Conservation (phyloP, 2,113 vertebrate genomes). For the Mus spicilegus region DNA sequence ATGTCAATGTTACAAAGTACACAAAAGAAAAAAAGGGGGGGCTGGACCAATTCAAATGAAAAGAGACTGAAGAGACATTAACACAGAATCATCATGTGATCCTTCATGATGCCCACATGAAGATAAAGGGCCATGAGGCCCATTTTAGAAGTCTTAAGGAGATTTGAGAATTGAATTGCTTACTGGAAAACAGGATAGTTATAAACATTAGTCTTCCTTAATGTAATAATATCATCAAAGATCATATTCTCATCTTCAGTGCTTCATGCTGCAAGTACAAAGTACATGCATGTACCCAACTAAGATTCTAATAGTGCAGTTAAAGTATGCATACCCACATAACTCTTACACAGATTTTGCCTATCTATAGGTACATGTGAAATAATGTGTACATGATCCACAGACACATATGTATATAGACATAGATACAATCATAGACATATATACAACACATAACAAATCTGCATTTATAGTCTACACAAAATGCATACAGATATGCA, state of each 20-base stretch:
- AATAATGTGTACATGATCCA: not conserved
- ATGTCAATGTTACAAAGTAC: not conserved
- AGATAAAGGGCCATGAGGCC: not conserved
- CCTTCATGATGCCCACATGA: not conserved
- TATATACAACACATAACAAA: too few relatives aligned
- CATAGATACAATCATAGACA: not conserved
- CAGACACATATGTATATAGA: not conserved
- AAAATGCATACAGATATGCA: not conserved
- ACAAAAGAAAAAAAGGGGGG: not conserved
- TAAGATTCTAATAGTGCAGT: not conserved
- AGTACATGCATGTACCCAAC: not conserved
- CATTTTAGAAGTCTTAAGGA: not conserved
- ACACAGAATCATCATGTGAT: not conserved
- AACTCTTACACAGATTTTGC: not conserved
- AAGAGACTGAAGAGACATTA: not conserved
- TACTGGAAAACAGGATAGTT: not conserved
- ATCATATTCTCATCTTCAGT: not conserved
- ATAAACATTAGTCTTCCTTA: conserved; percentile 1
- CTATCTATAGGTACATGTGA: not conserved
- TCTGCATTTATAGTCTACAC: not conserved
- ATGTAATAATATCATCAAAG: not conserved
- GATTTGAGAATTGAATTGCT: not conserved
- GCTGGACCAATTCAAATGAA: conserved; percentile 8
- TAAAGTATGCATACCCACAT: not conserved
- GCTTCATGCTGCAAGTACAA: not conserved